These are phyloP conservation scores for Archegozetes longisetosus DNA, from an alignment of 1,140 invertebrate species.

Conservation along the genomic window DNA sequence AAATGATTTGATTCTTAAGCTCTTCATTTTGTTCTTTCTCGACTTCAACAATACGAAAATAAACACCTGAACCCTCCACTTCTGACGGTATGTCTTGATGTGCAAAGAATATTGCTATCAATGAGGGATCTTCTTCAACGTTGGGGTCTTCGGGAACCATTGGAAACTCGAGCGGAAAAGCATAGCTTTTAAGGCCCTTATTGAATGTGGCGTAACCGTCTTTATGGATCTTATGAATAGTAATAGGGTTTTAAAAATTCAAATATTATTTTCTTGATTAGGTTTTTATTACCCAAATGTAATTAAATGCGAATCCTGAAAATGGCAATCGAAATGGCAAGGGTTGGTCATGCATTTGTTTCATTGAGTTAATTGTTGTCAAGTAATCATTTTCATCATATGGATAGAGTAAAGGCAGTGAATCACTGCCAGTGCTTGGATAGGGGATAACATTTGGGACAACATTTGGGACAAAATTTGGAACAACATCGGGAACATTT, in stretches of 20 bases:
- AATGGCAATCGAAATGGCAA: constrained; percentile 65
- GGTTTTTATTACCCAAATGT: constrained; percentile 67
- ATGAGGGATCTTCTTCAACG: constrained; percentile 63
- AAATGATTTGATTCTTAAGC: constrained; percentile 61
- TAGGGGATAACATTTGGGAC: neutral
- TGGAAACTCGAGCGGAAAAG: constrained; percentile 67
- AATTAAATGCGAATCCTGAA: constrained; percentile 81
- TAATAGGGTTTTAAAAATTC: neutral
- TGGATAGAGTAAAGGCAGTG: constrained; percentile 20
- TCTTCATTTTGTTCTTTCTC: constrained; percentile 42
- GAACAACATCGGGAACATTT: neutral
- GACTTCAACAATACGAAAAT: constrained; percentile 30
- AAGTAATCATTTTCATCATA: constrained; percentile 15
- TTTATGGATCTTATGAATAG: constrained; percentile 46
- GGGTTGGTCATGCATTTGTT: constrained; percentile 25
- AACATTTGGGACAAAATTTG: neutral
- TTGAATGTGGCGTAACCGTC: constrained; percentile 81
- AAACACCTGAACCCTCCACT: constrained; percentile 44
- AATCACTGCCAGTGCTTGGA: neutral
- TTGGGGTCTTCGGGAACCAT: constrained; percentile 60
- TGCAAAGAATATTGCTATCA: constrained; percentile 82
- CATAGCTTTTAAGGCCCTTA: constrained; percentile 60
- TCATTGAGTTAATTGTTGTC: constrained; percentile 19
- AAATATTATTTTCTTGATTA: too few species aligned
- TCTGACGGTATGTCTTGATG: constrained; percentile 49